A percentile compares a stretch with the other conserved stretches of the same genome.
Evolutionary conservation across 2,888 invertebrate species (phyloP).

Genomic region (Marasmarcha lunaedactyla): DNA sequence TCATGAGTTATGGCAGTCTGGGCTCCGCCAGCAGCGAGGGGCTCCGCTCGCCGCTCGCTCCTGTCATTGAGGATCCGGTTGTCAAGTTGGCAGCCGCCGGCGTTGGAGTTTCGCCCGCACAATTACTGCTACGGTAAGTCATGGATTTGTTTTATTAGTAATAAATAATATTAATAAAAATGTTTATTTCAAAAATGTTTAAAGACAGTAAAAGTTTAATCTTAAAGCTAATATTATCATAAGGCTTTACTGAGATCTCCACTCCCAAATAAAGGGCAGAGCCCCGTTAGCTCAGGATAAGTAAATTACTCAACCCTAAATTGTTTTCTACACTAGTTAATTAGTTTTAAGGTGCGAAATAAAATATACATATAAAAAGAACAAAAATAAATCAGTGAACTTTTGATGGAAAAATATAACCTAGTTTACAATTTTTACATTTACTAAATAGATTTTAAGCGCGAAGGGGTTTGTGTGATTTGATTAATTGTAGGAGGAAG

Average conservation of each 20-base stretch:
- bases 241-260: too few species aligned
- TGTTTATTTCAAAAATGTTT: too few species aligned
- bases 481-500: too few species aligned
- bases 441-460: neutral
- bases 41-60: conserved; percentile 11
- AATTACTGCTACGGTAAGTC: conserved; percentile 40
- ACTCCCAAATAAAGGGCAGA: too few species aligned
- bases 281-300: too few species aligned
- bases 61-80: conserved; percentile 77
- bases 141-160: neutral
- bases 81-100: conserved; percentile 59
- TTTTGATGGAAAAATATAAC: too few species aligned
- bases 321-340: neutral
- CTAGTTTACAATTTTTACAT: neutral
- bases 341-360: neutral
- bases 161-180: neutral
- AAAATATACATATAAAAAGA: too few species aligned
- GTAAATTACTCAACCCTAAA: too few species aligned
- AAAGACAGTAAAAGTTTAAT: too few species aligned
- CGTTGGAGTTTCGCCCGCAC: conserved; percentile 32
- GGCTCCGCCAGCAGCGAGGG: conserved; percentile 50
- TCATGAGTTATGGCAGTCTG: conserved; percentile 84
- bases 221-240: too few species aligned
- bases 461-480: too few species aligned
- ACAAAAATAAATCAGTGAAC: too few species aligned